Base-by-base conservation (phyloP, 2,797 vertebrate genomes). In the Lepilemur septentrionalis region DNA sequence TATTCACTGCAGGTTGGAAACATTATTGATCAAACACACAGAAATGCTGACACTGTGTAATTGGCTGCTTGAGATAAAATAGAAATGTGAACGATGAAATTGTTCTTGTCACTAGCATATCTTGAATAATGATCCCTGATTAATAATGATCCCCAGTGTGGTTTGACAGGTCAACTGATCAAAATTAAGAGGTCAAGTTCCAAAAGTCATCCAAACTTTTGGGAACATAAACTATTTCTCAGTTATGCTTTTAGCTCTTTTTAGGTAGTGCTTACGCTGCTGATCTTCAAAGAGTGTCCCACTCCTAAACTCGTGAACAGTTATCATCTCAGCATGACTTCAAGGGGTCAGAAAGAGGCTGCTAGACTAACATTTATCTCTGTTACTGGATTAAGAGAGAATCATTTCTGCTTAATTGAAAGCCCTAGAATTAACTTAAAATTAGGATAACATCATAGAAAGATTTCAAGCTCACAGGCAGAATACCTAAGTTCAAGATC, bases 1-100 rank as follows among this genome's bases (percentile, higher is more conserved):
- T 85, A 20, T 48, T 90, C 93, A 82, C 67, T 57, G 35, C 55
- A 52, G 23, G 46, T 72, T 81, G 43, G n/a, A 76, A 91, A 93
- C 38, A 17, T 63, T 94, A 95, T 87, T 89, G 94, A 96, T 75
- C 63, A 70, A 52, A 50, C 52, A 65, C 63, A 76, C 46, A 88
- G 65, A 96, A 84, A n/a, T 72, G 82, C 46, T 93, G 91, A 90
- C 30, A 89, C 61, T 38, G 38, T 70, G 32, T 25, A 79, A 79
- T 3, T 41, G 63, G 50, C 50, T 88, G 50, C 43, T 83, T 61
- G 41, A 93, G 50, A 79, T 72, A 59, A 93, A 48, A 72, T 1
- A 94, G 55, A 82, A 88, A 81, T 32, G n/a, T 67, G 25, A 90
- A 80, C 22, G 28, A 90, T 55, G 32, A 73, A 57, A 88, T 61